Percentiles rank a stretch among this genome's conserved stretches.
These are phyloP conservation scores for Nestor notabilis DNA, from an alignment of 2,113 vertebrate species.

Conservation along the genomic window DNA sequence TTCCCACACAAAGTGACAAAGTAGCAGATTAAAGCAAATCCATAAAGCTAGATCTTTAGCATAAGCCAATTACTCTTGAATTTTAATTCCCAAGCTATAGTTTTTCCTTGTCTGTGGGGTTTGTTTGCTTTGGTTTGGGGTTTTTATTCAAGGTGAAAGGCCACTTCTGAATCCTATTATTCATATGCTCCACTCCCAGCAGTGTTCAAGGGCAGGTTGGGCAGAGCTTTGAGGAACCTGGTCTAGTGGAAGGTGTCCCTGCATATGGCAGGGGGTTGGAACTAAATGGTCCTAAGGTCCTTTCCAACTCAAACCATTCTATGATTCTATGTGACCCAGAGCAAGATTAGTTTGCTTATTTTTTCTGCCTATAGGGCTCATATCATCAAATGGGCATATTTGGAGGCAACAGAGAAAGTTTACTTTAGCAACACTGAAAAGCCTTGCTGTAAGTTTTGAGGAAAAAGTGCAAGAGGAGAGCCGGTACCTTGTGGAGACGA, in stretches of 20 bases:
- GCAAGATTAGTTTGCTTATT: background rate
- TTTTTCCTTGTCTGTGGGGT: background rate
- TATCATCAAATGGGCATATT: conserved; percentile 62
- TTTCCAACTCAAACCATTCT: background rate
- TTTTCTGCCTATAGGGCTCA: conserved; percentile 64
- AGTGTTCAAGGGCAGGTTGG: background rate
- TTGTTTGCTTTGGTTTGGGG: background rate
- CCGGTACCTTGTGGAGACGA: conserved; percentile 65
- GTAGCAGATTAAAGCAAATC: conserved; percentile 65
- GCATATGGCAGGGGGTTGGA: background rate
- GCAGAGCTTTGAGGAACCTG: background rate
- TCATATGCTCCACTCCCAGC: background rate
- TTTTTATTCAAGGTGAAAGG: background rate
- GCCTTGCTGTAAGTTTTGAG: conserved; percentile 79
- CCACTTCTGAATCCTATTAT: background rate
- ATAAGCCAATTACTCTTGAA: conserved; percentile 47
- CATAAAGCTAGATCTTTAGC: conserved; percentile 45
- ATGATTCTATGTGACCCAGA: background rate
- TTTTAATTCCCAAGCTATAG: conserved; percentile 24
- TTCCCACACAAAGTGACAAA: conserved; percentile 61
- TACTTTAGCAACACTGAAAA: conserved; percentile 75
- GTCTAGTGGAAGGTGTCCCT: background rate
- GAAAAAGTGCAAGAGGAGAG: conserved; percentile 82
- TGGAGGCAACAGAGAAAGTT: conserved; percentile 84
- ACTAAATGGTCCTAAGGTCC: background rate